phyloP scores from a whole-genome alignment of 2,113 vertebrate genomes.

The Marmota monax region DNA sequence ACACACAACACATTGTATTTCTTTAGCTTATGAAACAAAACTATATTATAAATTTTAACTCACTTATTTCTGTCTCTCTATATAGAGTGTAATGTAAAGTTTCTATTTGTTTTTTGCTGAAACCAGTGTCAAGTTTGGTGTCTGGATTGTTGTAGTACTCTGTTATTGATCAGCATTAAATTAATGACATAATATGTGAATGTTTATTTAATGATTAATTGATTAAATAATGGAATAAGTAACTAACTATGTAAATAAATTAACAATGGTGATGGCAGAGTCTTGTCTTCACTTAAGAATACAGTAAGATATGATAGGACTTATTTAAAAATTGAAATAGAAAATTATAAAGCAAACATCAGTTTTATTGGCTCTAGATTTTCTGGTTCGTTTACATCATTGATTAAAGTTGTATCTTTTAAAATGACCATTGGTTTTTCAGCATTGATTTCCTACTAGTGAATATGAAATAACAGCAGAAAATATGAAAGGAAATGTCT shows the following conservation, averaged over 20 bases:
- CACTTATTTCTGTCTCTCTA: background rate
- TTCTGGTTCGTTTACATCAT: background rate
- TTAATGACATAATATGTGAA: background rate
- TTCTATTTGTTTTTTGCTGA: background rate
- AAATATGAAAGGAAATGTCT: background rate
- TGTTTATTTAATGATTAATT: slow-evolving; percentile 2
- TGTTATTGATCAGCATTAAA: background rate
- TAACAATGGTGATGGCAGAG: background rate
- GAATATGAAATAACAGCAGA: background rate
- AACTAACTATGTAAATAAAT: background rate
- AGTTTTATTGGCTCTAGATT: background rate
- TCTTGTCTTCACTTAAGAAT: background rate
- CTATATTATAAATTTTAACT: background rate
- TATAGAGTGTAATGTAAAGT: background rate
- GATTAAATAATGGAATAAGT: background rate
- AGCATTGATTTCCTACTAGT: background rate
- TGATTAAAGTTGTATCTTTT: background rate
- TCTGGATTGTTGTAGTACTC: background rate
- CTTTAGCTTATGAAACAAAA: background rate
- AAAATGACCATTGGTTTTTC: background rate
- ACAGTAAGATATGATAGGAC: background rate
- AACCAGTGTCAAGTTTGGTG: background rate
- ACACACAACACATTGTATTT: background rate
- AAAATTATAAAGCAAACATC: background rate
- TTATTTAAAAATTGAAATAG: slow-evolving; percentile 6